phyloP scores from a whole-genome alignment of 2,113 vertebrate genomes.

The Myocastor coypus region DNA sequence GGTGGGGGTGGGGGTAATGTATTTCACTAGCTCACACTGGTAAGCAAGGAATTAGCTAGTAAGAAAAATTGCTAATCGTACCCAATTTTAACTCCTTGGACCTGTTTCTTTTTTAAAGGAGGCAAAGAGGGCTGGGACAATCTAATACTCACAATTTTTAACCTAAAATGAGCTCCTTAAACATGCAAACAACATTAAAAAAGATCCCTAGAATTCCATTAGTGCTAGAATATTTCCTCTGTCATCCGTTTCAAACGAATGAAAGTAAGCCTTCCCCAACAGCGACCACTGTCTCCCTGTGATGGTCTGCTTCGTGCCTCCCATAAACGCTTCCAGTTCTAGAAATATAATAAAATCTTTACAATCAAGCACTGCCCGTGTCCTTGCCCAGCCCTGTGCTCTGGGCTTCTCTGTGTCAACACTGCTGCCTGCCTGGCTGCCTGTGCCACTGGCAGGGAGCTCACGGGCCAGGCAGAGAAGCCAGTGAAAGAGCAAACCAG shows the following conservation, averaged over 20 bases:
- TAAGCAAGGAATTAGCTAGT: neutral
- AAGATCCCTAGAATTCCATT: neutral
- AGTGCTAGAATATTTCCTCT: neutral
- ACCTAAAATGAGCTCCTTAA: conserved; percentile 18
- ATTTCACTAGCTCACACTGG: neutral
- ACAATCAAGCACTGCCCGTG: neutral
- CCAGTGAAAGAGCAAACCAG: conserved; percentile 28
- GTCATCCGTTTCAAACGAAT: neutral
- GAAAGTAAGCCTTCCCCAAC: neutral
- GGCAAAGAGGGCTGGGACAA: neutral
- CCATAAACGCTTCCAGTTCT: neutral
- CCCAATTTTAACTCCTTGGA: conserved; percentile 44
- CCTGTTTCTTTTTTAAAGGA: conserved; percentile 53
- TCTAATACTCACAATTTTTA: neutral
- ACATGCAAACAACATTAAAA: neutral
- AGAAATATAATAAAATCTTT: neutral
- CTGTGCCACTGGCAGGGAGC: neutral
- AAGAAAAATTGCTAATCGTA: neutral
- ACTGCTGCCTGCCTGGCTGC: neutral
- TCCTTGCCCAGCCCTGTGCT: neutral
- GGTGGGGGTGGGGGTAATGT: no score
- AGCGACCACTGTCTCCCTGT: neutral
- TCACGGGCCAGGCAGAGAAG: neutral
- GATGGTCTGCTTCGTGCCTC: neutral
- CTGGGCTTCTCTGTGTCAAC: conserved; percentile 25